Conservation (phyloP, 2,797 vertebrate genomes). For the Chloroceryle inda region DNA sequence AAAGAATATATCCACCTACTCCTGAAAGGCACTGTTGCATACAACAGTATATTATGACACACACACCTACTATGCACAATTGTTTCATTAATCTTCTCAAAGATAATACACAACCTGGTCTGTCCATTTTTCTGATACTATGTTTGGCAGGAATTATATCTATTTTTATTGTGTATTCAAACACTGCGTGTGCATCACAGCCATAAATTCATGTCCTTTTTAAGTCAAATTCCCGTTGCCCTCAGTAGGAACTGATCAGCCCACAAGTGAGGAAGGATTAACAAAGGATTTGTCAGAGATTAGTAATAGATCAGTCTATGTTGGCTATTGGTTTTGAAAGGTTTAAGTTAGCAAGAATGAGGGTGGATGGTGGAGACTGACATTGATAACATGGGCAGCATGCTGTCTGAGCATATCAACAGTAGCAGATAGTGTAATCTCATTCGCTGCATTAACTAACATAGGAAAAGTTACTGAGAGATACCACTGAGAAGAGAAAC, state of each 20-base stretch:
- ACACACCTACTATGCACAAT: not conserved
- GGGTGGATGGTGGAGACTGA: not conserved
- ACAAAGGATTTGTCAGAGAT: slow-evolving; percentile 60
- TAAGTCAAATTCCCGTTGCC: not conserved
- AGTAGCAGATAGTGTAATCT: slow-evolving; percentile 31
- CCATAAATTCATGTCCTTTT: not conserved
- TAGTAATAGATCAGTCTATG: slow-evolving; percentile 30
- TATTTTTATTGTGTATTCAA: rapidly evolving
- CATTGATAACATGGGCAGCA: not conserved
- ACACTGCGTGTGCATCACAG: rapidly evolving
- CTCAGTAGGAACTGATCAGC: not conserved
- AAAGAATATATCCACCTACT: not conserved
- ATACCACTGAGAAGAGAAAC: not conserved
- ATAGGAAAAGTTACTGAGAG: not conserved
- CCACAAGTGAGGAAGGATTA: slow-evolving; percentile 43
- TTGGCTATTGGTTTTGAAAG: slow-evolving; percentile 41
- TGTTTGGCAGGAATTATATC: not conserved
- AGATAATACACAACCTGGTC: not conserved
- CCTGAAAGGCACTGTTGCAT: not conserved
- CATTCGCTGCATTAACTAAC: slow-evolving; percentile 32
- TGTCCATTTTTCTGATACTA: not conserved
- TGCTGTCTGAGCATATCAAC: not conserved
- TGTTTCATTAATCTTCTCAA: not conserved
- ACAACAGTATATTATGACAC: not conserved
- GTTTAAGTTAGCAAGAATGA: slow-evolving; percentile 18